Percentiles rank a stretch among this genome's conserved stretches.
Conservation (phyloP, 1,140 invertebrate species). For the Samia ricini region DNA sequence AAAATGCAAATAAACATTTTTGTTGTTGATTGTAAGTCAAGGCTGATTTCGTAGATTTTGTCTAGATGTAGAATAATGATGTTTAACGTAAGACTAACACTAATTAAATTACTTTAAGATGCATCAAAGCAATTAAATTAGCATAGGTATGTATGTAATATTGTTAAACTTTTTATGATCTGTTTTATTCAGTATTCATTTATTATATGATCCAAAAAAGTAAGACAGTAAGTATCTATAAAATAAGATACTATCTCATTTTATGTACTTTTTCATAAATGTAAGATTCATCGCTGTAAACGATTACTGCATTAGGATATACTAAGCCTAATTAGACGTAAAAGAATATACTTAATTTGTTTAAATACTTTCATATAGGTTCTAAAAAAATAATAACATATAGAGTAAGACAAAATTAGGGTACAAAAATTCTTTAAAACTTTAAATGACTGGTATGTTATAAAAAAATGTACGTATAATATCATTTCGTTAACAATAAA, state of each 20-base stretch:
- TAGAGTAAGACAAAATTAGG: too few relatives aligned
- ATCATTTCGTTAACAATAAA: conserved; percentile 1
- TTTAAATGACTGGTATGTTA: neutral
- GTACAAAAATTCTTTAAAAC: neutral
- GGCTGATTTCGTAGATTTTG: conserved; percentile 26
- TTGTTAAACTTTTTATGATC: neutral
- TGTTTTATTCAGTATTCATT: neutral
- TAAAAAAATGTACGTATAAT: too few relatives aligned
- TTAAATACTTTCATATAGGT: too few relatives aligned
- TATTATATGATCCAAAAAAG: neutral
- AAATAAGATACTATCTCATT: too few relatives aligned
- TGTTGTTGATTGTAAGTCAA: conserved; percentile 26
- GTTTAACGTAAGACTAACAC: neutral
- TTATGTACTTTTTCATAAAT: too few relatives aligned
- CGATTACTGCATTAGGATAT: too few relatives aligned
- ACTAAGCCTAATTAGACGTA: too few relatives aligned
- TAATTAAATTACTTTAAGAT: neutral
- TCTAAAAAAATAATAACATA: too few relatives aligned
- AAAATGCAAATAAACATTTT: conserved; percentile 10
- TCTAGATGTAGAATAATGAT: conserved; percentile 20
- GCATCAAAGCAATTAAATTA: neutral
- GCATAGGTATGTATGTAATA: neutral
- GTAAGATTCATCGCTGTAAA: too few relatives aligned
- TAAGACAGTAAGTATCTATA: too few relatives aligned
- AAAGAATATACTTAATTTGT: too few relatives aligned